Evolutionary conservation across 2,888 invertebrate genomes (phyloP), one percentile per base, ranked within the genome.

Genomic region (Agonopterix subpropinquella): DNA sequence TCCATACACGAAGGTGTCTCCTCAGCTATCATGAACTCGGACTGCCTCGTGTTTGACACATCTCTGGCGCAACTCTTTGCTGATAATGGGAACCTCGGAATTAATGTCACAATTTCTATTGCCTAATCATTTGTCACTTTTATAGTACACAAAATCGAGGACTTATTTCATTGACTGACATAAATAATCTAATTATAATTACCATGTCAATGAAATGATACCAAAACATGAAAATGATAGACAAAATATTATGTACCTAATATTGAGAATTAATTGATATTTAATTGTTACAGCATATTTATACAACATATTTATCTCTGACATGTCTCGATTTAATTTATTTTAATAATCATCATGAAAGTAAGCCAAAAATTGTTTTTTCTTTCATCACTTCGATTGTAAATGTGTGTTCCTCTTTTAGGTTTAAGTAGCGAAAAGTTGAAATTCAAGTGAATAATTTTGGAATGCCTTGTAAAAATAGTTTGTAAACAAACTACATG

Each of bases 1-100:
- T 98, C 98, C 48, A 99, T 99, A 70, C 99, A 99, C 73, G 99
- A 99, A 89, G 99, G 99, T 52, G 98, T 99, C 15, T 96, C 98
- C 45, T 96, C 97, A 13, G 99, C 99, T 45, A 99, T 99, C 68
- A 92, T 96, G 87, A 98, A 97, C 76, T 98, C 98, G 18, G 99
- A 99, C 89, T 99, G 99, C 79, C 92, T 99, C 56, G 98, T 99
- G 55, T 99, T 99, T 87, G 99, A 99, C 83, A 98, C 98, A 48
- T 96, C 96, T 59, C 97, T 98, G 74, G 99, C 99, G 56, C 97
- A 98, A 86, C 91, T 98, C 53, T 99, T 99, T 89, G 98, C 99
- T 48, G 99, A 99, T 78, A 99, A 98, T 85, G 99, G 99, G 44
- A 99, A 99, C 88, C 92, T 99, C 62, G 99, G 98, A 67, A 99